Percentiles rank a stretch among this genome's conserved stretches.
These are phyloP conservation scores for Morpho deidamia DNA, from an alignment of 2,888 invertebrate species.

Conservation along the genomic window DNA sequence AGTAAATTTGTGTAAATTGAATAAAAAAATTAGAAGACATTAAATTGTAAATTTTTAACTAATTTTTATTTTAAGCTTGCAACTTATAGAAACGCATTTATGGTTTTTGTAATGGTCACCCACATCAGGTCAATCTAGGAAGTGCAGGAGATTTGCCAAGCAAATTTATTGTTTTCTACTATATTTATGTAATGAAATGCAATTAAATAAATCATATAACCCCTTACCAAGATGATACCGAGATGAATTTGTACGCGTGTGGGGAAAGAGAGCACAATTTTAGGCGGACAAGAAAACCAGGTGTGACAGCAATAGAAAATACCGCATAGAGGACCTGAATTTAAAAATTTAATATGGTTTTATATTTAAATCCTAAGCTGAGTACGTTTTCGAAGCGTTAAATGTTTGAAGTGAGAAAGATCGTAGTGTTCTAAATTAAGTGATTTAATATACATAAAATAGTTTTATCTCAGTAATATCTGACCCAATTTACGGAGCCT, in stretches of 20 bases:
- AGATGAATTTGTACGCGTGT: constrained; percentile 47
- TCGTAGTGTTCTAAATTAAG: constrained; percentile 23
- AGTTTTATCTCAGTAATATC: constrained; percentile 48
- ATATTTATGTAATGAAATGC: constrained; percentile 49
- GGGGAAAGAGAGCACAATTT: constrained; percentile 42
- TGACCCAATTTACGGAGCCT: constrained; percentile 69
- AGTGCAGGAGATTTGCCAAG: constrained; percentile 55
- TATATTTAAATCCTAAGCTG: constrained; percentile 4
- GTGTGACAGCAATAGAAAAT: constrained; percentile 49
- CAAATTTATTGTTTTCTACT: constrained; percentile 53
- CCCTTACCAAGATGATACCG: constrained; percentile 40
- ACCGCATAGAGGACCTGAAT: constrained; percentile 55
- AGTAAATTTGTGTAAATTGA: too few relatives aligned
- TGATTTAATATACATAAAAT: constrained; percentile 25
- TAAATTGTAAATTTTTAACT: not conserved
- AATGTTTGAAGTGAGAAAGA: constrained; percentile 27
- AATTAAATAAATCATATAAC: constrained; percentile 42
- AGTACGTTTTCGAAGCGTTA: constrained; percentile 17
- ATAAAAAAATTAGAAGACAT: not conserved
- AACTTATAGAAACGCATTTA: constrained; percentile 23
- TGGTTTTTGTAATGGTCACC: constrained; percentile 41
- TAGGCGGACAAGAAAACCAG: constrained; percentile 44
- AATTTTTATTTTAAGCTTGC: constrained; percentile 10
- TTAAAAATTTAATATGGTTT: constrained; percentile 32
- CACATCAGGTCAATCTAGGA: constrained; percentile 40